Base-by-base conservation (phyloP, 2,113 vertebrate genomes). In the Edolisoma coerulescens region DNA sequence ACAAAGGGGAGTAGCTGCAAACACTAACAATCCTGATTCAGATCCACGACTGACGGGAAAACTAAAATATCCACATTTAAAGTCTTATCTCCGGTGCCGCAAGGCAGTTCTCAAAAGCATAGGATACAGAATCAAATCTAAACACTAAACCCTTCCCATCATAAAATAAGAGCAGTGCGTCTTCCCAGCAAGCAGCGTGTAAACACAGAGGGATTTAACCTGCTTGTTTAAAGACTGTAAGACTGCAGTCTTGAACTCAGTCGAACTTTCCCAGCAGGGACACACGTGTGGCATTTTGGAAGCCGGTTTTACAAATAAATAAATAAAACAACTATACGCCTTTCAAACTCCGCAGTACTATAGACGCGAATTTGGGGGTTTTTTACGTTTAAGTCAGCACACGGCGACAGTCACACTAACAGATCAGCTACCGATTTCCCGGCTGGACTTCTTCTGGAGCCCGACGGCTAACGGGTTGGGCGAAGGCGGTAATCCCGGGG, bases 391-490 rank as follows among this genome's bases (percentile, higher is more conserved):
- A 33, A 57, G 5, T 21, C 27, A 42, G 6, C 32, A 16, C 28
- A 69, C 27, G 15, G 70, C 57, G 28, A 54, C 67, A 32, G 76
- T 28, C 33, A 37, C 11, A 1, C 22, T 15, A 30, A 28, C 35
- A 37, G n/a, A 24, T 33, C 1, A 39, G 63, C 42, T 10, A 18
- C 61, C 4, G 1, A 1, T 49, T 54, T 80, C 60, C 47, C 27
- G 8, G 15, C 1, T 20, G 44, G n/a, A 8, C 45, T 80, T 41
- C 35, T 35, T 3, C 32, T 2, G 41, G 15, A 18, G 28, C 24
- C 37, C 2, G 11, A 3, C 3, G 35, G n/a, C 20, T 18, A 27
- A 8, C 3, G 9, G 1, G 2, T 0, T 3, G 15, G 6, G 20
- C 3, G 26, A n/a, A 33, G 42, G 11, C 10, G 6, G 16, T 8